These are phyloP conservation scores for Andrena fulva DNA, from an alignment of 2,888 invertebrate genomes.

Conservation along the genomic window DNA sequence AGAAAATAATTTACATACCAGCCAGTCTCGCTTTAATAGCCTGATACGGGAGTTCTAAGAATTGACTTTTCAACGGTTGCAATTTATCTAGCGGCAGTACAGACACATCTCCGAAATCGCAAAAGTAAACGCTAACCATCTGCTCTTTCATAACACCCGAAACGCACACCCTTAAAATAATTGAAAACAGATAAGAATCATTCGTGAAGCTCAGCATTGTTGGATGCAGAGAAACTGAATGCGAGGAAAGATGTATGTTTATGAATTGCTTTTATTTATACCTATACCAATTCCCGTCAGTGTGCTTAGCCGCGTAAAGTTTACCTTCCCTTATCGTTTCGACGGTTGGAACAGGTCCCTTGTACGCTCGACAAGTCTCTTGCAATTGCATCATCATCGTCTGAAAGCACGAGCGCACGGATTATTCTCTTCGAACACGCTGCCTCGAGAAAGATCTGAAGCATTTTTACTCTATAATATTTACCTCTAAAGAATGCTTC, in stretches of 20 bases:
- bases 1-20: conserved; percentile 84
- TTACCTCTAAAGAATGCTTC: conserved; percentile 63
- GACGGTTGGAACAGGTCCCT: conserved; percentile 85
- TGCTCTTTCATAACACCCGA: conserved; percentile 86
- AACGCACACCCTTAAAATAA: conserved; percentile 85
- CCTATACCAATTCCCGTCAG: conserved; percentile 91
- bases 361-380: conserved; percentile 86
- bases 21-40: conserved; percentile 88
- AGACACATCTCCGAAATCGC: conserved; percentile 89
- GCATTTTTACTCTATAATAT: conserved; percentile 20
- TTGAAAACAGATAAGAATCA: conserved; percentile 13
- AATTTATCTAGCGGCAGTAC: conserved; percentile 86
- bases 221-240: background rate
- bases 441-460: too few relatives aligned
- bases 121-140: conserved; percentile 87
- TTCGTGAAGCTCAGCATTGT: conserved; percentile 8
- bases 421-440: background rate
- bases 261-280: conserved; percentile 80
- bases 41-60: conserved; percentile 88
- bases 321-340: conserved; percentile 86
- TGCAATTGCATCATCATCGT: conserved; percentile 90
- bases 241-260: background rate
- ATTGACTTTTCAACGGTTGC: conserved; percentile 86
- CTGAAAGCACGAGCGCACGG: conserved; percentile 50
- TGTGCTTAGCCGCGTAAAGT: conserved; percentile 89